These are phyloP conservation scores for Artibeus lituratus DNA, from an alignment of 2,797 vertebrate genomes.

Conservation along the genomic window DNA sequence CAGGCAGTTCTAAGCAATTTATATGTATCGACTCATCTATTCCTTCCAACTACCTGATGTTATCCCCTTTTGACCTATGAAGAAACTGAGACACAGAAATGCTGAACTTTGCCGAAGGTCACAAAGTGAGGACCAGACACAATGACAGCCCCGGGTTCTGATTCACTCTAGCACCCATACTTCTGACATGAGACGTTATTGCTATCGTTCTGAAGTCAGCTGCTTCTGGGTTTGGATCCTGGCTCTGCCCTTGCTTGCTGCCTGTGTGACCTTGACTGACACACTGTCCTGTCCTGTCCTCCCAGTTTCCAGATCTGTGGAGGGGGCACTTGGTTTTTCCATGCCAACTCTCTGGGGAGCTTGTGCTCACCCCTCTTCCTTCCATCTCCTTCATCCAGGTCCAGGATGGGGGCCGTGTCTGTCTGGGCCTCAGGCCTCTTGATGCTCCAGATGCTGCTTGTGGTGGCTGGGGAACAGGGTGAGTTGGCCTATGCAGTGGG, in stretches of 20 bases:
- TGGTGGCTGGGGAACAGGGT: constrained; percentile 76
- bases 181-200: background rate
- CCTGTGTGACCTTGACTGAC: background rate
- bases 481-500: constrained; percentile 49
- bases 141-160: background rate
- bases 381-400: constrained; percentile 60
- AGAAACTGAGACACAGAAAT: constrained; percentile 31
- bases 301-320: background rate
- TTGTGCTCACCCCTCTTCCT: background rate
- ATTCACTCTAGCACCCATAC: background rate
- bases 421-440: constrained; percentile 72
- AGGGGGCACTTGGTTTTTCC: background rate
- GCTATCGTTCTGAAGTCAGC: background rate
- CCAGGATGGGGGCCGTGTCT: constrained; percentile 77
- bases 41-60: background rate
- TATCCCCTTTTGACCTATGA: background rate
- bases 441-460: constrained; percentile 72
- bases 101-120: background rate
- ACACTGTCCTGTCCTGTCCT: background rate
- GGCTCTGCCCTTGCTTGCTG: background rate
- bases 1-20: background rate
- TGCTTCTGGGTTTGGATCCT: background rate
- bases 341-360: background rate
- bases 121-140: constrained; percentile 25
- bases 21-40: background rate